phyloP scores from a whole-genome alignment of 2,888 invertebrate genomes.

The Uropetala carovei region DNA sequence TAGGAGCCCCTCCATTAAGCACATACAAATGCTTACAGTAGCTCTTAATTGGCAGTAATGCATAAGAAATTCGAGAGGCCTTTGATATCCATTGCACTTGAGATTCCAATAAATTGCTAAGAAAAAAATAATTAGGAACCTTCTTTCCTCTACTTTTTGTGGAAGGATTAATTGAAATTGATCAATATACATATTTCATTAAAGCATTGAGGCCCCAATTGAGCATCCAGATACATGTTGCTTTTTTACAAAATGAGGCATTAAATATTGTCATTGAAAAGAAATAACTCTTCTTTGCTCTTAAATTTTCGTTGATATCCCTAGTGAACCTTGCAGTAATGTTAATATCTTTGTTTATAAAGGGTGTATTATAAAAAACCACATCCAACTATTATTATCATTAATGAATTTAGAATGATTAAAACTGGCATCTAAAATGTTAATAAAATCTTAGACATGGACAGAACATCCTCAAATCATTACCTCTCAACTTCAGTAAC shows the following conservation, averaged over 20 bases:
- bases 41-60: neutral
- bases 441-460: slow-evolving; percentile 4
- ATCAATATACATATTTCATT: neutral
- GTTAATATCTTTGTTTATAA: neutral
- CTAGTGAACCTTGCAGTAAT: neutral
- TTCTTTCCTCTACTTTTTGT: neutral
- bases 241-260: neutral
- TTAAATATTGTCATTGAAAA: neutral
- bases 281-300: neutral
- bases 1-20: neutral
- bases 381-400: neutral
- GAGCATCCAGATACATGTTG: neutral
- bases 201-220: neutral
- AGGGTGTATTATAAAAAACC: neutral
- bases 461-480: slow-evolving; percentile 5
- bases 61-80: neutral
- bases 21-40: neutral
- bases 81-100: neutral
- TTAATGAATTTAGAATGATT: slow-evolving; percentile 17
- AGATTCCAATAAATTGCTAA: neutral
- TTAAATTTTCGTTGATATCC: neutral
- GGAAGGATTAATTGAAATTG: neutral
- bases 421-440: neutral
- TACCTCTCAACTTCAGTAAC: neutral
- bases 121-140: neutral